Conservation (phyloP, 2,888 invertebrate genomes). For the Cryptocephalus primarius region DNA sequence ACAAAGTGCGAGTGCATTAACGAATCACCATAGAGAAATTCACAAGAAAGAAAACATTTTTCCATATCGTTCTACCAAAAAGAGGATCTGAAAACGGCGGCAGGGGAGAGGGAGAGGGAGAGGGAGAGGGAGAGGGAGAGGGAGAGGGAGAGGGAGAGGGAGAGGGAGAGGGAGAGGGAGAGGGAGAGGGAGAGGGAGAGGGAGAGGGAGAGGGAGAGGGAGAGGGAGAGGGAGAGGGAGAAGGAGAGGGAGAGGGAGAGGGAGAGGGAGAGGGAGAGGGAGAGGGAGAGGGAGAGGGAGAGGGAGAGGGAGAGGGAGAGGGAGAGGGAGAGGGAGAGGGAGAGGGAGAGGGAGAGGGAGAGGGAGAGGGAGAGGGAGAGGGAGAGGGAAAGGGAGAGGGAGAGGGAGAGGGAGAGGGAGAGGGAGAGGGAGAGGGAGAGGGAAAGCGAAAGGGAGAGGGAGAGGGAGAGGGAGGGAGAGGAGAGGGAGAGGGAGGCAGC, state of each 20-base stretch:
- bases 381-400: constrained; percentile 3
- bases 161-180: constrained; percentile 3
- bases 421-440: constrained; percentile 3
- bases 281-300: constrained; percentile 3
- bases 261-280: constrained; percentile 4
- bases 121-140: constrained; percentile 3
- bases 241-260: constrained; percentile 2
- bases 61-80: too few relatives aligned
- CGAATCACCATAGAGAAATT: too few relatives aligned
- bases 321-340: constrained; percentile 4
- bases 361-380: constrained; percentile 3
- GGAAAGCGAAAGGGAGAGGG: constrained; percentile 3
- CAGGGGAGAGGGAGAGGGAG: constrained; percentile 4
- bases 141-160: constrained; percentile 3
- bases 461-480: constrained; percentile 2
- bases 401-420: constrained; percentile 2
- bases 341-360: constrained; percentile 3
- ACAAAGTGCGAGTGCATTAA: too few relatives aligned
- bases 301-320: constrained; percentile 4
- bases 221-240: constrained; percentile 3
- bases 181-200: constrained; percentile 3
- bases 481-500: constrained; percentile 3
- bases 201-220: constrained; percentile 3
- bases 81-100: too few relatives aligned
- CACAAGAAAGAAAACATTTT: too few relatives aligned